phyloP scores from a whole-genome alignment of 1,140 invertebrate species.

The Triops longicaudatus region DNA sequence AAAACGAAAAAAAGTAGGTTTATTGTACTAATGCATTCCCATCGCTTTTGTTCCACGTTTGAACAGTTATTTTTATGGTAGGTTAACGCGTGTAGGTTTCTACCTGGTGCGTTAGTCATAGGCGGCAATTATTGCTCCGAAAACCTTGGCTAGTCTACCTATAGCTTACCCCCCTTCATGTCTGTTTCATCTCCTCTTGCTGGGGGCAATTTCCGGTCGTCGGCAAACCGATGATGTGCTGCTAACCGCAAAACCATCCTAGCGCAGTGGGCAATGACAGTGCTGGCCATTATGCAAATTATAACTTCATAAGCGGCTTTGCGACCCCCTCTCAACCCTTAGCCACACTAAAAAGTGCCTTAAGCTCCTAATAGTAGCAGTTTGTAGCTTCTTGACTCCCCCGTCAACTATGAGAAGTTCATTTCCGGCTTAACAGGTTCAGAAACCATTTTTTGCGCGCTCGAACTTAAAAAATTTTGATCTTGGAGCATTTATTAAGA shows the following conservation, averaged over 20 bases:
- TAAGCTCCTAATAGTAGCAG: not conserved
- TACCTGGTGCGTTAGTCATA: not conserved
- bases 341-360: not conserved
- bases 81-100: not conserved
- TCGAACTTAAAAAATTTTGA: too few species aligned
- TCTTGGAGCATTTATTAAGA: too few species aligned
- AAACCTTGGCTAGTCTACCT: not conserved
- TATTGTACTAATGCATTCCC: not conserved
- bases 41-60: not conserved
- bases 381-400: not conserved
- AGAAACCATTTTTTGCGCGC: too few species aligned
- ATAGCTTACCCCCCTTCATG: not conserved
- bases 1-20: too few species aligned
- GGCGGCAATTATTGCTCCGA: not conserved
- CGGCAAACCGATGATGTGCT: not conserved
- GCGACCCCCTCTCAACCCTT: not conserved
- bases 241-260: not conserved
- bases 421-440: not conserved
- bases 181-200: not conserved
- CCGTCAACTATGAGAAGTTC: not conserved
- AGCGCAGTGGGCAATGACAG: slow-evolving; percentile 6
- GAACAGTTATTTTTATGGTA: not conserved
- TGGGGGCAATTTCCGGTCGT: not conserved
- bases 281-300: not conserved
- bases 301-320: not conserved